Evolutionary conservation across 2,888 invertebrate genomes (phyloP).

Genomic region (Watsonalla binaria): DNA sequence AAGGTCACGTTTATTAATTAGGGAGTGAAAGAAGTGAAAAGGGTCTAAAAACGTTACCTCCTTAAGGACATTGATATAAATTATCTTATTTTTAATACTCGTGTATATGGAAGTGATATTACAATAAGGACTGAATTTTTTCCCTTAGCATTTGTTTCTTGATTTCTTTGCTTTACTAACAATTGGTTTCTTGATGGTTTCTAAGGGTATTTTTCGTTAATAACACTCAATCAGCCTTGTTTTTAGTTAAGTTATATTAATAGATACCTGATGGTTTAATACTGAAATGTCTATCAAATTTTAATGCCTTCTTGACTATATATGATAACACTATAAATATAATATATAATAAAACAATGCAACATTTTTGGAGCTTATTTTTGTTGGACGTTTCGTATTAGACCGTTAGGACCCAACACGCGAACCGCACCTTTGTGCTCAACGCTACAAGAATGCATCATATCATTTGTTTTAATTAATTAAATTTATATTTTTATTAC

Average conservation of each 20-base stretch:
- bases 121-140: conserved; percentile 7
- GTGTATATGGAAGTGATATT: conserved; percentile 3
- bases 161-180: conserved; percentile 27
- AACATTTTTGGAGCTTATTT: too few species aligned
- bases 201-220: conserved; percentile 27
- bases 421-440: conserved; percentile 54
- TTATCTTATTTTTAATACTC: conserved; percentile 10
- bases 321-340: too few species aligned
- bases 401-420: conserved; percentile 33
- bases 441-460: conserved; percentile 77
- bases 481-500: conserved; percentile 65
- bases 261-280: conserved; percentile 32
- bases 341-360: too few species aligned
- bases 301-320: background rate
- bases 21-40: too few species aligned
- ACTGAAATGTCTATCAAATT: conserved; percentile 11
- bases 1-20: too few species aligned
- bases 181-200: conserved; percentile 20
- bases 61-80: conserved; percentile 6
- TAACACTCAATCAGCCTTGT: conserved; percentile 37
- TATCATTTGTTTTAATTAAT: conserved; percentile 79
- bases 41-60: background rate
- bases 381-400: too few species aligned
- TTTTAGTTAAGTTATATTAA: conserved; percentile 59
- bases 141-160: conserved; percentile 12